Evolutionary conservation across 2,113 vertebrate species (phyloP), one percentile per base, ranked within the genome.

Genomic region (Clinocottus analis): DNA sequence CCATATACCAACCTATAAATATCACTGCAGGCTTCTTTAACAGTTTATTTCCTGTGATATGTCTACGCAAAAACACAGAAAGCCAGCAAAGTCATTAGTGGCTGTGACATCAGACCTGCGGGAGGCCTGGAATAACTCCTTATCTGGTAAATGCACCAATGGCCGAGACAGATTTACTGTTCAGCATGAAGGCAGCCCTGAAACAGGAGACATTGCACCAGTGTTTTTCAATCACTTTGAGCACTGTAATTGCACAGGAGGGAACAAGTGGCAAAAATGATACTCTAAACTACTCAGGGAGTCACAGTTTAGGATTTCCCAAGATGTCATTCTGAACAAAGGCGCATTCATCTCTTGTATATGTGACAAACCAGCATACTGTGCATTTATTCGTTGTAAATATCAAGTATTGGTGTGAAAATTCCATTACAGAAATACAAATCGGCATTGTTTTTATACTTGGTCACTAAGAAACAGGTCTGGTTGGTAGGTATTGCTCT

Each of bases 131-230:
- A 88, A 74, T 87, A 85, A 88, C 79, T 87, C 80, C 90, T 92
- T 91, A 93, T 93, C 89, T 91, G 88, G 80, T 86, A 87, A 90
- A 89, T 49, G 71, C 73, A 85, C 73, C 77, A 87, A 87, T 75
- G 84, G 68, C 77, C 60, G 55, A 75, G 89, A 90, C 87, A 94
- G 91, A 91, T 94, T 95, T 93, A 94, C 90, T 80, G 89, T 80
- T 86, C 69, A 75, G 73, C 78, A 76, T 83, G 59, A 84, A 87
- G 84, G 55, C 82, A 80, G 82, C 75, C 64, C 77, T 91, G 90
- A 91, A 93, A 95, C 75, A 59, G 70, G 87, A 93, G 88, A 92
- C 87, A 86, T 84, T 89, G 80, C 77, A 86, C 77, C 64, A 74
- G 88, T 90, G 87, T 91, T 90, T 92, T 89, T 89, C 83, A 85